Base-by-base conservation (phyloP, 2,888 invertebrate genomes). In the Deilephila porcellus region DNA sequence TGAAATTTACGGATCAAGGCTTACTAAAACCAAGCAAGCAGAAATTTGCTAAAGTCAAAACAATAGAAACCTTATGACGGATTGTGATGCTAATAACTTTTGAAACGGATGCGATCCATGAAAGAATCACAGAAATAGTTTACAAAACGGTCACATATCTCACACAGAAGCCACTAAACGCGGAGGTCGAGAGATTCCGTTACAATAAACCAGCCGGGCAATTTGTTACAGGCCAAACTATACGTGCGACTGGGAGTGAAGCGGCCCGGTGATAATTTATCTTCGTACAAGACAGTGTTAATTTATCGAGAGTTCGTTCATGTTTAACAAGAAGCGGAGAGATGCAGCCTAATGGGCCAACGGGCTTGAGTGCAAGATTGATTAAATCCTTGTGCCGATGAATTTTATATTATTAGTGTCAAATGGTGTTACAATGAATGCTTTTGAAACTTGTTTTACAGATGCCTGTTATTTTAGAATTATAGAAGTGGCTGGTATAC, bases 161-260 rank as follows among this genome's bases (percentile, higher is more conserved):
- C 34, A 63, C 70, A 52, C 60, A 17, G 63, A 20, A 34, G 70
- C 73, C 71, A 71, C 71, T 71, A 63, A 63, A 63, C 56, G 63
- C 71, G 79, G 77, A 81, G 82, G 80, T 79, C 82, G 80, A 81
- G 77, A 73, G 77, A 76, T 76, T 76, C 75, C 71, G 79, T 76
- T 77, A 78, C 77, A 77, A 83, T 79, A 83, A 83, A 81, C 77
- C 79, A 79, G 75, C 74, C 70, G 63, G 72, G 71, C 79, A 75
- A 79, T 82, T 83, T 76, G 77, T 75, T 78, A 71, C 72, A 72
- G 67, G 45, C 67, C 52, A 45, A 14, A 53, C 34, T 56, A 52
- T 45, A 62, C 56, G 62, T 34, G 59, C 64, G 59, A 59, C 32
- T 60, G 56, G 45, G 20, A 63, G 71, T 64, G 63, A 29, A 29